Conservation (phyloP, 2,797 vertebrate genomes). For the Pogonophryne albipinna region DNA sequence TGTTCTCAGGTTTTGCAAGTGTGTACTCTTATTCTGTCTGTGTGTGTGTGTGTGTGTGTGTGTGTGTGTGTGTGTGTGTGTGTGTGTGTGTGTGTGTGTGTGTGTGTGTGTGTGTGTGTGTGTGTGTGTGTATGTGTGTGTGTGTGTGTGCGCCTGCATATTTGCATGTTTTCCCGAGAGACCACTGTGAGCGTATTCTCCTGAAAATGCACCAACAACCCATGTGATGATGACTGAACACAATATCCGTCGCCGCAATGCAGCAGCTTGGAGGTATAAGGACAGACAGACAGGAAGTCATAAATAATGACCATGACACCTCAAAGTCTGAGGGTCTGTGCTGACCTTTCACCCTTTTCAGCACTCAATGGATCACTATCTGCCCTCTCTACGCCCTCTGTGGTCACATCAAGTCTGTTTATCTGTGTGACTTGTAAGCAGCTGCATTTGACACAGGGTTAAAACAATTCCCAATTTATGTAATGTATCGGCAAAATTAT, state of each 20-base stretch:
- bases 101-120: no score
- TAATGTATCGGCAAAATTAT: not conserved
- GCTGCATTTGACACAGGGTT: slow-evolving; percentile 1
- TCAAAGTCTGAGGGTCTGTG: not conserved
- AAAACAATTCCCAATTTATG: slow-evolving; percentile 4
- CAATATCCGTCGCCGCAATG: slow-evolving; percentile 71
- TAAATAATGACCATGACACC: slow-evolving; percentile 1
- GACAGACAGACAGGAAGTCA: not conserved
- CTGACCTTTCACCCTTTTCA: slow-evolving; percentile 14
- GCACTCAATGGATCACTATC: slow-evolving; percentile 14
- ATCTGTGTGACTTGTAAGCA: not conserved
- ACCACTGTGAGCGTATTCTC: slow-evolving; percentile 49
- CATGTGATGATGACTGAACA: slow-evolving; percentile 49
- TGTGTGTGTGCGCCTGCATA: no score
- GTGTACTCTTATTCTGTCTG: not conserved
- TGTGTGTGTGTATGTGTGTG: not conserved
- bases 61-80: no score
- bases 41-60: no score
- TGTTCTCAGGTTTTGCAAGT: not conserved
- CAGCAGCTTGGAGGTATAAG: slow-evolving; percentile 54
- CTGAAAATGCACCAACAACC: slow-evolving; percentile 33
- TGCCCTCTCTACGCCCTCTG: not conserved
- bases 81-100: no score
- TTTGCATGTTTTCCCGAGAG: slow-evolving; percentile 26
- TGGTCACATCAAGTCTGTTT: slow-evolving; percentile 5